Evolutionary conservation across 2,113 vertebrate species (phyloP).

Genomic region (Bostrychus sinensis): DNA sequence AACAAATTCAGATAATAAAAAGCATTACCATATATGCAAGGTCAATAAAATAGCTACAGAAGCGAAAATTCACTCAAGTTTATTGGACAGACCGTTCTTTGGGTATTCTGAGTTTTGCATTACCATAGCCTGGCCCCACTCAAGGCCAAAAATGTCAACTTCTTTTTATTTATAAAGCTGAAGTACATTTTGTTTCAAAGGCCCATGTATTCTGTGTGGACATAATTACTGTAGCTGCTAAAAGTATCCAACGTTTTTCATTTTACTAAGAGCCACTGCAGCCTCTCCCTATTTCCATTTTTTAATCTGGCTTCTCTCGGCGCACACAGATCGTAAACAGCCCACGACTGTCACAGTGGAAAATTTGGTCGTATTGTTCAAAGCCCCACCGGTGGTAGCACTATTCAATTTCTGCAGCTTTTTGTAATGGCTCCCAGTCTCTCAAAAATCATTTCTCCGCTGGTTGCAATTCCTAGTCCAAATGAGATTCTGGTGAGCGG

Average conservation of each 20-base stretch:
- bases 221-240: background rate
- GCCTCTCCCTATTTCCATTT: slow-evolving; percentile 3
- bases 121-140: too few relatives aligned
- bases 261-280: background rate
- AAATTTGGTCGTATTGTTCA: slow-evolving; percentile 8
- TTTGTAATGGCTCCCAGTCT: slow-evolving; percentile 4
- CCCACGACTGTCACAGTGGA: slow-evolving; percentile 1
- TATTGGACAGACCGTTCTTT: too few relatives aligned
- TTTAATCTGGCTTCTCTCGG: slow-evolving; percentile 15
- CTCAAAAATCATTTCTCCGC: slow-evolving; percentile 10
- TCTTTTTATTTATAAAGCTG: too few relatives aligned
- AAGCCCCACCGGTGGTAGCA: background rate
- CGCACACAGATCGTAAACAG: slow-evolving; percentile 2
- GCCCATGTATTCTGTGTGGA: background rate
- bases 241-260: background rate
- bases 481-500: slow-evolving; percentile 10
- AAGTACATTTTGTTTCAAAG: background rate
- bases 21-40: too few relatives aligned
- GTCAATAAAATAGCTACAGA: too few relatives aligned
- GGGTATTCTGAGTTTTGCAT: too few relatives aligned
- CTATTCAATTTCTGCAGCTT: slow-evolving; percentile 11
- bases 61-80: too few relatives aligned
- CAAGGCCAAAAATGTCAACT: background rate
- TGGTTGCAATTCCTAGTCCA: slow-evolving; percentile 10
- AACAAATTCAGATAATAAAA: too few relatives aligned